Evolutionary conservation across 1,140 invertebrate genomes (phyloP).

Genomic region (Drosophila sp.): DNA sequence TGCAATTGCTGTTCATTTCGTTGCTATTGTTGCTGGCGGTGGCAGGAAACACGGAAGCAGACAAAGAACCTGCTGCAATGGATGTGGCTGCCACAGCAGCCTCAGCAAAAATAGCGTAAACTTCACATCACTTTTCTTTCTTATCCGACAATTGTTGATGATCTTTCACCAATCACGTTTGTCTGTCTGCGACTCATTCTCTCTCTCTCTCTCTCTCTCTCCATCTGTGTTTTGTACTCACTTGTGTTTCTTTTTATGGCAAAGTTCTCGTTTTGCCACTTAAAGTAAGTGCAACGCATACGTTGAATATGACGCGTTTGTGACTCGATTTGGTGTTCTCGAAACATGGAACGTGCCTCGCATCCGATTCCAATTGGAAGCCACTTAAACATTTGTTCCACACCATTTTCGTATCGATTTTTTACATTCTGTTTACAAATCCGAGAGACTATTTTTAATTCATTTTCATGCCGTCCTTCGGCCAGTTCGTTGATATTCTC

Average conservation of each 20-base stretch:
- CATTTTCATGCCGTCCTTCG: constrained; percentile 46
- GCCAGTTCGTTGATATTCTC: constrained; percentile 28
- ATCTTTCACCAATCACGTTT: too few species aligned
- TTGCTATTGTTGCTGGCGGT: constrained; percentile 38
- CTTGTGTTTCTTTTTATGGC: constrained; percentile 25
- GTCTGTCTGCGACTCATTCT: too few species aligned
- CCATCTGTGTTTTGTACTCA: not conserved
- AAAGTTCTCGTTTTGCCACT: constrained; percentile 40
- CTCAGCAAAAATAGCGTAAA: constrained; percentile 59
- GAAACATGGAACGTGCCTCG: constrained; percentile 73
- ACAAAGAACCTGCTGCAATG: constrained; percentile 24
- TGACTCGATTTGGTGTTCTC: constrained; percentile 51
- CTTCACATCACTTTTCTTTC: not conserved
- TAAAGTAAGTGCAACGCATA: constrained; percentile 6
- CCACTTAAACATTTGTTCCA: constrained; percentile 32
- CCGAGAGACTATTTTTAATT: constrained; percentile 9
- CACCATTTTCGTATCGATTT: constrained; percentile 31
- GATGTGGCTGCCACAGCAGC: constrained; percentile 22
- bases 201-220: not conserved
- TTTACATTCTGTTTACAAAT: constrained; percentile 7
- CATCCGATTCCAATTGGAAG: constrained; percentile 46
- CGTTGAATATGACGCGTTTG: constrained; percentile 36
- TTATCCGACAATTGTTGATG: not conserved
- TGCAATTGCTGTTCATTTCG: constrained; percentile 54
- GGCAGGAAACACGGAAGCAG: constrained; percentile 42